phyloP scores from a whole-genome alignment of 2,888 invertebrate genomes.

The Leptopilina drosophilae region DNA sequence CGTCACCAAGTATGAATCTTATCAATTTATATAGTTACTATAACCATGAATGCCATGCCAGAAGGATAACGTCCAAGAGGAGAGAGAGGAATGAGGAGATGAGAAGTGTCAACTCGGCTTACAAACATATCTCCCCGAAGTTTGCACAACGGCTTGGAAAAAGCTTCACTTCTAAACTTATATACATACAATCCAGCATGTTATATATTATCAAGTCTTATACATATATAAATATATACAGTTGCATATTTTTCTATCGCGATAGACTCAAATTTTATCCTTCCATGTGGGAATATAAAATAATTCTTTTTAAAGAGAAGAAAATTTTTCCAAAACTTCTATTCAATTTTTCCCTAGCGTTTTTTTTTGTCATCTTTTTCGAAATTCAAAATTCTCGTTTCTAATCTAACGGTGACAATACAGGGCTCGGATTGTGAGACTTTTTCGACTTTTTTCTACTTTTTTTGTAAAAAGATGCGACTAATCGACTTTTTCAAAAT shows the following conservation, averaged over 20 bases:
- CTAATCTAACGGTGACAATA: too few relatives aligned
- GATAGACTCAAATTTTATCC: constrained; percentile 6
- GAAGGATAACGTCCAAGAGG: constrained; percentile 44
- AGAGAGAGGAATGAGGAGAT: constrained; percentile 35
- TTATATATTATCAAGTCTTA: not conserved
- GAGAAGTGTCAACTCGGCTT: constrained; percentile 41
- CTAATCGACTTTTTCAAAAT: too few relatives aligned
- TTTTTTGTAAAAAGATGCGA: too few relatives aligned
- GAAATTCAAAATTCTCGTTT: too few relatives aligned
- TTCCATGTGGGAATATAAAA: not conserved
- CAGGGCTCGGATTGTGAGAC: too few relatives aligned
- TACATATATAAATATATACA: not conserved
- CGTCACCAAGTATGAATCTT: constrained; percentile 48
- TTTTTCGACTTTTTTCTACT: too few relatives aligned
- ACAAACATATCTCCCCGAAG: constrained; percentile 39
- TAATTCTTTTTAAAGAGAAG: too few relatives aligned
- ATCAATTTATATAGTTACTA: constrained; percentile 48
- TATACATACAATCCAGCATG: not conserved
- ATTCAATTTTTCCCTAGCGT: too few relatives aligned
- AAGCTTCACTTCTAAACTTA: constrained; percentile 9
- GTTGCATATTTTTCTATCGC: constrained; percentile 10
- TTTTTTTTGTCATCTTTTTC: too few relatives aligned
- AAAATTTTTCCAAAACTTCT: too few relatives aligned
- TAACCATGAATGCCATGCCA: constrained; percentile 47
- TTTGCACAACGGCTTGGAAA: constrained; percentile 12